These are phyloP conservation scores for Schrankia costaestrigalis DNA, from an alignment of 2,888 invertebrate species.

Conservation along the genomic window DNA sequence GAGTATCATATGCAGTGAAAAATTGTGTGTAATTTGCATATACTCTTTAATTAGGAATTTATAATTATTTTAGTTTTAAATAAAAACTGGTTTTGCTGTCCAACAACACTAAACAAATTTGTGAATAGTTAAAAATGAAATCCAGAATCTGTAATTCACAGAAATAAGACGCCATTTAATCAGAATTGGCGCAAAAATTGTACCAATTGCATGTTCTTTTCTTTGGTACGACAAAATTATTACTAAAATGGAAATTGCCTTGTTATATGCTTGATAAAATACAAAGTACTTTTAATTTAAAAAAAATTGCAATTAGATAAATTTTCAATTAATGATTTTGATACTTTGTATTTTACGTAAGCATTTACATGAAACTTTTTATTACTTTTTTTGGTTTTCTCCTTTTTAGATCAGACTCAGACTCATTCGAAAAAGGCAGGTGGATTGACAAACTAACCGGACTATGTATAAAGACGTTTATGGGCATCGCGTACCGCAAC, in stretches of 20 bases:
- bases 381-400: conserved; percentile 18
- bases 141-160: conserved; percentile 1
- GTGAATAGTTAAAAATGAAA: too few species aligned
- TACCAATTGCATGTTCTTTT: conserved; percentile 13
- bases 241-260: too few species aligned
- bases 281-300: too few species aligned
- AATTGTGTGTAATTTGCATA: too few species aligned
- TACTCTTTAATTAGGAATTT: too few species aligned
- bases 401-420: conserved; percentile 42
- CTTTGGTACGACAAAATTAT: conserved; percentile 8
- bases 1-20: too few species aligned
- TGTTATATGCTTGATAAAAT: too few species aligned
- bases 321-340: too few species aligned
- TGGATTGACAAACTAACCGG: conserved; percentile 50
- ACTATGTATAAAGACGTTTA: conserved; percentile 37
- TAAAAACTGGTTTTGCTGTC: too few species aligned
- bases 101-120: too few species aligned
- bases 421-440: conserved; percentile 54
- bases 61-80: too few species aligned
- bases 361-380: conserved; percentile 9
- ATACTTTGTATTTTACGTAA: conserved; percentile 1
- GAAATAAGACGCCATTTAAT: conserved; percentile 7
- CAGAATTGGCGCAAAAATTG: conserved; percentile 20
- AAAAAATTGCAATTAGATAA: too few species aligned
- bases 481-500: conserved; percentile 21